Evolutionary conservation across 2,113 vertebrate genomes (phyloP).

Genomic region (human): DNA sequence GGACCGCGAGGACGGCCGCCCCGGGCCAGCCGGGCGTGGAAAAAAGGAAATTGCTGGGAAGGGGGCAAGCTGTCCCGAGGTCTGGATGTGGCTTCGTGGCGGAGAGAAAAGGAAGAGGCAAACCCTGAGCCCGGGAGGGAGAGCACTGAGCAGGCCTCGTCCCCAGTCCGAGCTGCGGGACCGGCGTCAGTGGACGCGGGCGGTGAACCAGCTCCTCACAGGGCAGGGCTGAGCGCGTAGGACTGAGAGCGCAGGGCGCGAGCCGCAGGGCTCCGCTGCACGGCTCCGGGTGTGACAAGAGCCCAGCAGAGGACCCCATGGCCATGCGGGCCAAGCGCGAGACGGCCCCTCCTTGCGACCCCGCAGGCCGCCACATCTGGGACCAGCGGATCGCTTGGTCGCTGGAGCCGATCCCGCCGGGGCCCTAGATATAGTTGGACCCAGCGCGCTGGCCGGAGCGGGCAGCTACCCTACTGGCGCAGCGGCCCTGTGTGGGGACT

Average conservation of each 20-base stretch:
- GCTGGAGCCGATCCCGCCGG: background rate
- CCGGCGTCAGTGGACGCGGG: background rate
- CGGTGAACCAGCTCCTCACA: rapidly evolving
- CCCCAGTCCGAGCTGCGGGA: rapidly evolving
- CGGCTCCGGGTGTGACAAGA: background rate
- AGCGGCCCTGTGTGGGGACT: background rate
- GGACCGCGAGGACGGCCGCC: background rate
- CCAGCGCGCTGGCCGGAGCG: background rate
- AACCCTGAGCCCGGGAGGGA: background rate
- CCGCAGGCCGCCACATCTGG: background rate
- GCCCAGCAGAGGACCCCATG: background rate
- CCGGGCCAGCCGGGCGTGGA: background rate
- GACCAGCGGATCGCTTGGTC: background rate
- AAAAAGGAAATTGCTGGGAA: background rate
- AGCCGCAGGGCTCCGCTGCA: background rate
- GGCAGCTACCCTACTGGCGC: rapidly evolving
- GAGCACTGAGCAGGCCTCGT: background rate
- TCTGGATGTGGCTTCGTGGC: background rate
- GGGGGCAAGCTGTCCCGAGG: background rate
- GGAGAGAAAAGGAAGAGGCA: background rate
- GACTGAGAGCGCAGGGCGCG: background rate
- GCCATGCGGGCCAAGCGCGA: background rate
- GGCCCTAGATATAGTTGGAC: background rate
- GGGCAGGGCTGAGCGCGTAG: too few relatives aligned
- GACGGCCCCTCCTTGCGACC: background rate